Base-by-base conservation (phyloP, 2,888 invertebrate genomes). In the Ethmia dodecea region DNA sequence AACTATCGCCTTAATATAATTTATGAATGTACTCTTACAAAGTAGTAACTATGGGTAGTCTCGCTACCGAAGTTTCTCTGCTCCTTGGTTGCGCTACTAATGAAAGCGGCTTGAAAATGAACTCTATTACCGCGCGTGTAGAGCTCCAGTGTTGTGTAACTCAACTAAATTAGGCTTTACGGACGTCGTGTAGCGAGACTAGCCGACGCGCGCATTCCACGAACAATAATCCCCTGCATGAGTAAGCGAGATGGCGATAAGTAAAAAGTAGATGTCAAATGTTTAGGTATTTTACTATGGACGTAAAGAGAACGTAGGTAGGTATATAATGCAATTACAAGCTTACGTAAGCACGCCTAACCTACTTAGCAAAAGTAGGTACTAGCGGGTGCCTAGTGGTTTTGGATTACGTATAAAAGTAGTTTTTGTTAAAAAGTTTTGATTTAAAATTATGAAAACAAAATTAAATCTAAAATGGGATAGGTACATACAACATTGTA, bases 141-240 rank as follows among this genome's bases (percentile, higher is more conserved):
- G 50, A 57, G 47, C 32, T 35, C 45, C 28, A 12, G 13, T 33
- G 22, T 37, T 38, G 42, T 39, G 35, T 22, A 38, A 30, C 43
- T 30, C 41, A 32, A 34, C 44, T 44, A 68, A 58, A 62, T 43
- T 67, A 45, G 45, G 35, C 63, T 61, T 66, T 77, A 77, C 43
- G 28, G 50, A 37, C 50, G 34, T n/a, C 28, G 43, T 47, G 67
- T 66, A 65, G 55, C 75, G 81, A 84, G 84, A 81, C 83, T 81
- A 72, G 72, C 62, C 84, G 84, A 79, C 81, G 83, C 83, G 83
- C 84, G 83, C 86, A 84, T 81, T 84, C 83, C 79, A 62, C 60
- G 73, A 73, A 77, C 74, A 74, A 71, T 80, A 78, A 74, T 79
- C 67, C 69, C 70, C 70, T 58, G 57, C 63, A 65, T 49, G 81